A percentile compares a stretch with the other conserved stretches of the same genome.
Conservation (phyloP, 2,888 invertebrate genomes). For the Xestia rhomboidea region DNA sequence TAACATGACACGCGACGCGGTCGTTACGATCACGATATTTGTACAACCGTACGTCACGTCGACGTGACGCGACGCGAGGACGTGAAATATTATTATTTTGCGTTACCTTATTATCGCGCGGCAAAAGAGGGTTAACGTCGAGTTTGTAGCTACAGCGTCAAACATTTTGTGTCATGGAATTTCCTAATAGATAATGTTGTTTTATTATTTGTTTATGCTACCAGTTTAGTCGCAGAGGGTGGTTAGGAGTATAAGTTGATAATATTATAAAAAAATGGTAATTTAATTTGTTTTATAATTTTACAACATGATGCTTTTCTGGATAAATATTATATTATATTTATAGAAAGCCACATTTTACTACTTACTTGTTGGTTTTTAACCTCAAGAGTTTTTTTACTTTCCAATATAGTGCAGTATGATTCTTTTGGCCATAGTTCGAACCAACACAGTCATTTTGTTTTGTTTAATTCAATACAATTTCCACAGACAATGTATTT, state of each 20-base stretch:
- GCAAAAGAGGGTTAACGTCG: conserved; percentile 32
- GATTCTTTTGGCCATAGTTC: not conserved
- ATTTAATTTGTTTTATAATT: conserved; percentile 2
- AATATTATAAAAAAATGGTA: not conserved
- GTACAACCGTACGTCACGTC: conserved; percentile 56
- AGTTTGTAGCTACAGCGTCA: conserved; percentile 24
- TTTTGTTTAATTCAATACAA: not conserved
- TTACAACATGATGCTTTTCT: not conserved
- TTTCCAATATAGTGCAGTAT: not conserved
- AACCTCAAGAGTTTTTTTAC: not conserved
- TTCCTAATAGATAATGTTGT: conserved; percentile 37
- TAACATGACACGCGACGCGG: conserved; percentile 56
- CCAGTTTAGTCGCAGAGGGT: not conserved
- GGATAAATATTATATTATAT: not conserved
- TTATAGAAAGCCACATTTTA: not conserved
- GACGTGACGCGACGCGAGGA: conserved; percentile 44
- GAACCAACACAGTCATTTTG: not conserved
- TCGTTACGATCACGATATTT: conserved; percentile 61
- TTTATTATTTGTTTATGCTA: conserved; percentile 29
- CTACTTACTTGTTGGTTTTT: not conserved
- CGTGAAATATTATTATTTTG: conserved; percentile 54
- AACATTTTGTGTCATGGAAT: conserved; percentile 19
- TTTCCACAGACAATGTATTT: not conserved
- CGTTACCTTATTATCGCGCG: conserved; percentile 50
- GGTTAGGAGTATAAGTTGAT: not conserved